Conservation (phyloP, 2,888 invertebrate species). For the Pseudococcus longispinus region DNA sequence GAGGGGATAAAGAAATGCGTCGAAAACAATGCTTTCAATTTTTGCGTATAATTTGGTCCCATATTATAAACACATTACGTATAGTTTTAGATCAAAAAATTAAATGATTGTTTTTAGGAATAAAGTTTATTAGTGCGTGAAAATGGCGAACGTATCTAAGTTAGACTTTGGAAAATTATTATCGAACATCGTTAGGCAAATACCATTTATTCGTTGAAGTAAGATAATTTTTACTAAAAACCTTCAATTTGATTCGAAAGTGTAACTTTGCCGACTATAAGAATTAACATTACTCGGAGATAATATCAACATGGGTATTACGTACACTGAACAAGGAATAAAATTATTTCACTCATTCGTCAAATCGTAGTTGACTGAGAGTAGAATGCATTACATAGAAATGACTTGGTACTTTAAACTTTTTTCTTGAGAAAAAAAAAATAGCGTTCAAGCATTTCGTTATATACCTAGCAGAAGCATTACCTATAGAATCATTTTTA, state of each 20-base stretch:
- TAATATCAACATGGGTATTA: neutral
- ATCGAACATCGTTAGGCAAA: neutral
- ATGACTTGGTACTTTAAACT: neutral
- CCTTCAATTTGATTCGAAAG: neutral
- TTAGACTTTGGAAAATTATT: neutral
- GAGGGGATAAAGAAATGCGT: neutral
- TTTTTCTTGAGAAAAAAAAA: neutral
- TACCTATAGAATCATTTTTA: constrained; percentile 5
- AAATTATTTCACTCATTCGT: neutral
- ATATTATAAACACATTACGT: constrained; percentile 33
- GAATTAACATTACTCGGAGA: too few relatives aligned
- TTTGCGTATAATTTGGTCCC: constrained; percentile 34
- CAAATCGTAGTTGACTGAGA: neutral
- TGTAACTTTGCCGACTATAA: neutral
- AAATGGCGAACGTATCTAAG: neutral
- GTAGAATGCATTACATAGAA: neutral
- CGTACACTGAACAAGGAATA: neutral
- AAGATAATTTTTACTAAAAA: neutral
- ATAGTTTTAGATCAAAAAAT: constrained; percentile 4
- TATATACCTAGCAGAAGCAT: constrained; percentile 9
- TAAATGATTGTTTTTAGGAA: neutral
- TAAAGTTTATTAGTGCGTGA: constrained; percentile 4
- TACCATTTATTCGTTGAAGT: neutral
- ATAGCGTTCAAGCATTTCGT: neutral
- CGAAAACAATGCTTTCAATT: constrained; percentile 2